These are phyloP conservation scores for Halichoerus grypus DNA, from an alignment of 2,113 vertebrate genomes.

Conservation along the genomic window DNA sequence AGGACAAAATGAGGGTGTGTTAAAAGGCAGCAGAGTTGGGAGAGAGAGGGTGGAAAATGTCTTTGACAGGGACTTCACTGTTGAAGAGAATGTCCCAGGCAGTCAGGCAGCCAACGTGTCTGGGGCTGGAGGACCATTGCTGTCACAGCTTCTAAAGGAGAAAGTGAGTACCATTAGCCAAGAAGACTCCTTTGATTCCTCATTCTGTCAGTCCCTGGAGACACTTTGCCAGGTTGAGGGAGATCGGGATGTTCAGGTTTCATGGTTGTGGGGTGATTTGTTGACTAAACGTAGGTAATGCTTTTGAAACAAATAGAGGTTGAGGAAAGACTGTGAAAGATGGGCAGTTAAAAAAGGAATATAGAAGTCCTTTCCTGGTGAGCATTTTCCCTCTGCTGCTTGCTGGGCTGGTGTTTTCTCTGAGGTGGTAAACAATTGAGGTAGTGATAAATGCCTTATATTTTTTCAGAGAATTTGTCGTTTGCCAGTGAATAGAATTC, in stretches of 20 bases:
- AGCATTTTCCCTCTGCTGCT: slow-evolving; percentile 2
- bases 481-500: slow-evolving; percentile 47
- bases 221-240: slow-evolving; percentile 20
- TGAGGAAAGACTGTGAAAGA: slow-evolving; percentile 52
- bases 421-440: slow-evolving; percentile 10
- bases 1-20: neutral
- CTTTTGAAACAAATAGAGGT: slow-evolving; percentile 50
- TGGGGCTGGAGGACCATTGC: neutral
- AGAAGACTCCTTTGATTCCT: slow-evolving; percentile 73
- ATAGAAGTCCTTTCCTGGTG: neutral
- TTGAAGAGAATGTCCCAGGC: neutral
- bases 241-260: slow-evolving; percentile 59
- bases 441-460: slow-evolving; percentile 40
- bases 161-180: slow-evolving; percentile 9
- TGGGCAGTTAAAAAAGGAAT: neutral
- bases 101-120: neutral
- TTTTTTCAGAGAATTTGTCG: slow-evolving; percentile 29
- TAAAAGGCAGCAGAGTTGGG: neutral
- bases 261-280: slow-evolving; percentile 71
- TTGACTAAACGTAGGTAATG: slow-evolving; percentile 53
- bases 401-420: slow-evolving; percentile 62
- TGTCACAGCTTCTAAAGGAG: slow-evolving; percentile 11
- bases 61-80: neutral
- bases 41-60: neutral
- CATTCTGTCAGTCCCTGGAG: slow-evolving; percentile 76